phyloP scores from a whole-genome alignment of 2,797 vertebrate species.

The Odontamblyopus lacepedii region DNA sequence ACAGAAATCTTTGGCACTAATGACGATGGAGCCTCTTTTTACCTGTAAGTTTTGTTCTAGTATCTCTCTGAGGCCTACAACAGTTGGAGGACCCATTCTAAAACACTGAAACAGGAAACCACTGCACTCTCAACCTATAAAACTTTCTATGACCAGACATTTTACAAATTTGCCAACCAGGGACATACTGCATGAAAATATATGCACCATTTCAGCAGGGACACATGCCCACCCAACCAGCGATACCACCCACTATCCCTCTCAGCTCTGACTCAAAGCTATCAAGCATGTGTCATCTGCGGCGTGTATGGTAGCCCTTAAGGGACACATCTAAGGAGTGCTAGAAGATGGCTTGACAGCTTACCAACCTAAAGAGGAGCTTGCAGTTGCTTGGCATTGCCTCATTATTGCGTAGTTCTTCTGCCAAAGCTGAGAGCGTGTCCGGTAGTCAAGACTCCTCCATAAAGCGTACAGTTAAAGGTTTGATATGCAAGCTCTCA shows the following conservation, averaged over 20 bases:
- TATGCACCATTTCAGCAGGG: neutral
- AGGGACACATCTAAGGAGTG: slow-evolving; percentile 41
- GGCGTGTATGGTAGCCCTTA: slow-evolving; percentile 34
- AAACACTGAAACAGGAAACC: slow-evolving; percentile 71
- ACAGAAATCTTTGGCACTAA: slow-evolving; percentile 13
- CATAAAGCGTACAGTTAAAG: slow-evolving; percentile 23
- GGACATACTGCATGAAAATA: slow-evolving; percentile 19
- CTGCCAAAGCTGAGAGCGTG: slow-evolving; percentile 38
- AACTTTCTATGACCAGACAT: slow-evolving; percentile 54
- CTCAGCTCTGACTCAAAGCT: slow-evolving; percentile 19
- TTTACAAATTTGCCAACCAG: slow-evolving; percentile 9
- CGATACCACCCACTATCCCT: slow-evolving; percentile 27
- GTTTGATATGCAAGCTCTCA: slow-evolving; percentile 24
- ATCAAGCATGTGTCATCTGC: slow-evolving; percentile 25
- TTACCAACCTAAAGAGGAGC: slow-evolving; percentile 19
- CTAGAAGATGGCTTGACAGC: slow-evolving; percentile 7
- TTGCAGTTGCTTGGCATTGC: slow-evolving; percentile 57
- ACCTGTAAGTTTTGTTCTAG: slow-evolving; percentile 57
- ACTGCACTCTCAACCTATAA: slow-evolving; percentile 49
- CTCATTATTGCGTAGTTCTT: slow-evolving; percentile 53
- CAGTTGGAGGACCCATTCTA: slow-evolving; percentile 73
- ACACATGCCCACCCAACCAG: slow-evolving; percentile 7
- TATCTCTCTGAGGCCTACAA: slow-evolving; percentile 61
- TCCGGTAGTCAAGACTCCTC: slow-evolving; percentile 27
- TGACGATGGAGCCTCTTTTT: slow-evolving; percentile 58